phyloP scores from a whole-genome alignment of 2,113 vertebrate genomes.

The Rattus norvegicus region DNA sequence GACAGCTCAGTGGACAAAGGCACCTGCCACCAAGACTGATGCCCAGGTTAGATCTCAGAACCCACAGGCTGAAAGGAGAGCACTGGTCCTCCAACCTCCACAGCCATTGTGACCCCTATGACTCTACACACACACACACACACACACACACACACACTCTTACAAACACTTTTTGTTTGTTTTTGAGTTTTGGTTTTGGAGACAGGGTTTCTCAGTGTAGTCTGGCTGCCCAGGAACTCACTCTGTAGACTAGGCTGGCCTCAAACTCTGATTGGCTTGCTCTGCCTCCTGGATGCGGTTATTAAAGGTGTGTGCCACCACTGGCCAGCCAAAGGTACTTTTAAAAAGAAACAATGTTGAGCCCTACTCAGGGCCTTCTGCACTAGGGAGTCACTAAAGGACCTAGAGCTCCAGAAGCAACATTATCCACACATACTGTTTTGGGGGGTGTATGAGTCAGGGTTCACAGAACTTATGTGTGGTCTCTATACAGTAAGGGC shows the following conservation, averaged over 20 bases:
- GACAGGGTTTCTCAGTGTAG: neutral
- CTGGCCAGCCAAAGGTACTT: neutral
- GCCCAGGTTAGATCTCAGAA: neutral
- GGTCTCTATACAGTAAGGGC: too few relatives aligned
- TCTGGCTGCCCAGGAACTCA: too few relatives aligned
- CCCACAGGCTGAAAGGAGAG: neutral
- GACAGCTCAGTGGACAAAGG: neutral
- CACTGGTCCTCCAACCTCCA: neutral
- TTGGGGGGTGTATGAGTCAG: too few relatives aligned
- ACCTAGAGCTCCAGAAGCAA: neutral
- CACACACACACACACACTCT: neutral
- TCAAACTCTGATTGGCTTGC: neutral
- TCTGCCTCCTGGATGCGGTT: neutral
- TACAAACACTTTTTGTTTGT: too few relatives aligned
- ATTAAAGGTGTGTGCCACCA: neutral
- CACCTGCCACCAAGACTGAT: neutral
- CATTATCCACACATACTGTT: neutral
- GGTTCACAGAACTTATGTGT: too few relatives aligned
- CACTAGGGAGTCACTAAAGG: neutral
- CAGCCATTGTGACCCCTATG: neutral
- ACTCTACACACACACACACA: neutral
- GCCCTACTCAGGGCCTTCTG: neutral
- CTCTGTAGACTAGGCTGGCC: neutral
- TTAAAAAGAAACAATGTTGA: neutral
- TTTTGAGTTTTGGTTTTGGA: neutral